A percentile compares a stretch with the other conserved stretches of the same genome.
Evolutionary conservation across 2,888 invertebrate species (phyloP).

Genomic region (Drosophila pegasa): DNA sequence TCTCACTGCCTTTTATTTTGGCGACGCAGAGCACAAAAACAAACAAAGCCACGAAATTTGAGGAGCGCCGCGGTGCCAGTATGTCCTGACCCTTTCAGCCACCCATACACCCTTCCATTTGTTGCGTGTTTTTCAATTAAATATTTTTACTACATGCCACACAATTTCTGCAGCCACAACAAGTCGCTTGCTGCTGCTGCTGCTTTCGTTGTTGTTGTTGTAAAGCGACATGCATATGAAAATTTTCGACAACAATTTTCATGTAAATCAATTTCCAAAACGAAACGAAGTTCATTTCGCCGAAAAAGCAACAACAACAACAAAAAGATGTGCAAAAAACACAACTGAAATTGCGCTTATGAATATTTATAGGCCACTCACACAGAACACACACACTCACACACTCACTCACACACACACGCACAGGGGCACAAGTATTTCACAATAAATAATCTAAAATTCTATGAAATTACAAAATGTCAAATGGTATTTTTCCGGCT

Average conservation of each 20-base stretch:
- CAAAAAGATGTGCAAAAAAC: slow-evolving; percentile 24
- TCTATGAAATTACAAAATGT: slow-evolving; percentile 78
- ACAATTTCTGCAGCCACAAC: slow-evolving; percentile 40
- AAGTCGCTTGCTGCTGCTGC: slow-evolving; percentile 29
- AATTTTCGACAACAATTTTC: slow-evolving; percentile 56
- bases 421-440: slow-evolving; percentile 13
- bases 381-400: slow-evolving; percentile 16
- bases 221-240: slow-evolving; percentile 40
- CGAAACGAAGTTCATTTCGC: slow-evolving; percentile 70
- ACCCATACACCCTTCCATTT: neutral
- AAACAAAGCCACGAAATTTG: slow-evolving; percentile 30
- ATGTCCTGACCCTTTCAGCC: neutral
- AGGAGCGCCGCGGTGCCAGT: neutral
- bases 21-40: slow-evolving; percentile 47
- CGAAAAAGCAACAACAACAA: slow-evolving; percentile 26
- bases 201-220: slow-evolving; percentile 32
- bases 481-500: slow-evolving; percentile 61
- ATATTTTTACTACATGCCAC: slow-evolving; percentile 66
- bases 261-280: slow-evolving; percentile 78
- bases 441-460: slow-evolving; percentile 78
- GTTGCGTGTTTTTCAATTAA: slow-evolving; percentile 75
- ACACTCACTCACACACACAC: slow-evolving; percentile 1
- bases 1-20: slow-evolving; percentile 41
- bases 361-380: slow-evolving; percentile 73
- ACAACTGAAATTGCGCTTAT: slow-evolving; percentile 65